Percentiles rank a stretch among this genome's conserved stretches.
phyloP scores from a whole-genome alignment of 2,797 vertebrate species.

The Cuculus canorus region DNA sequence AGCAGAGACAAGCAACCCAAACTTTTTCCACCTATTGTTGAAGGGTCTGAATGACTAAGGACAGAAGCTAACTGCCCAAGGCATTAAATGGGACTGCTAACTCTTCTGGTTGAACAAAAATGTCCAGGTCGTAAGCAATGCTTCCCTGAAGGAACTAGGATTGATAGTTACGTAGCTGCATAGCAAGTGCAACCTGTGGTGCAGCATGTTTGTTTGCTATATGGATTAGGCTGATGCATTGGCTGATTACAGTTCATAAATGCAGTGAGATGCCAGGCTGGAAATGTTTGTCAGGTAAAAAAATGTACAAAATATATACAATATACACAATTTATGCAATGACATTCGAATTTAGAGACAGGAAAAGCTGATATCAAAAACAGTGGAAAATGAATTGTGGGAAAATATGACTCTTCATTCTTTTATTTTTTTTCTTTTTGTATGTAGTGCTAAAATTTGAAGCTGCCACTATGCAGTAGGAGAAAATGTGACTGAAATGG shows the following conservation, averaged over 20 bases:
- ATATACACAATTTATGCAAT: neutral
- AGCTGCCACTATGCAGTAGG: neutral
- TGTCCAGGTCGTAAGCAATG: neutral
- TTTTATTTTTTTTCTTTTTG: neutral
- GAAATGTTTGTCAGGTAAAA: neutral
- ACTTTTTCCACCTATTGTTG: neutral
- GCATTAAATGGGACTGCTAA: neutral
- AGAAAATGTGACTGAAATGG: neutral
- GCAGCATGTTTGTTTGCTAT: rapidly evolving
- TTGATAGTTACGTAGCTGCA: neutral
- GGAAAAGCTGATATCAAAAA: neutral
- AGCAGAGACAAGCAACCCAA: neutral
- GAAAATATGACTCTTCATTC: neutral
- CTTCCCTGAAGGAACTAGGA: neutral
- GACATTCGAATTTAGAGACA: neutral
- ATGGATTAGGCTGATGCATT: neutral
- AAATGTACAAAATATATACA: neutral
- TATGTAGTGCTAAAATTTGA: neutral
- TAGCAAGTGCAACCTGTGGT: neutral
- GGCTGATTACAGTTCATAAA: neutral
- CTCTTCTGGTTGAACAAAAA: neutral
- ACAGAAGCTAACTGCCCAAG: neutral
- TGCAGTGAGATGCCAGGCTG: neutral
- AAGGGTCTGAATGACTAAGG: neutral
- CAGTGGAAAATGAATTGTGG: neutral